Conservation (phyloP, 2,797 vertebrate genomes). For the Notoglanidium macrostoma region DNA sequence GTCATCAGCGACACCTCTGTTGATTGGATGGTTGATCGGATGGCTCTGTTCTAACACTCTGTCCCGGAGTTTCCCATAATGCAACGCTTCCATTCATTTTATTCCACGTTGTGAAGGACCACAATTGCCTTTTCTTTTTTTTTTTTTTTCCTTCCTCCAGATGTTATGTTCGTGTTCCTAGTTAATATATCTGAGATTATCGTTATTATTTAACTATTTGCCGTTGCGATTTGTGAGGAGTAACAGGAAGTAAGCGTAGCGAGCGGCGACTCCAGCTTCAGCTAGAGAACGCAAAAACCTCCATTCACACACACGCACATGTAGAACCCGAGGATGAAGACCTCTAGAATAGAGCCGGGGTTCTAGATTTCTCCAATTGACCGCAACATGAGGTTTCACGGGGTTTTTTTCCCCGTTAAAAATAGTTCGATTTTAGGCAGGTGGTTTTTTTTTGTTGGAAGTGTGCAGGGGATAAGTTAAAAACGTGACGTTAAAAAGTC, state of each 20-base stretch:
- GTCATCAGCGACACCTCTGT: not conserved
- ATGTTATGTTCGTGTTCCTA: conserved; percentile 69
- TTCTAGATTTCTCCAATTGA: not conserved
- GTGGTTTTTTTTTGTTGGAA: not conserved
- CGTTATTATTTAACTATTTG: conserved; percentile 77
- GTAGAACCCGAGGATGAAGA: not conserved
- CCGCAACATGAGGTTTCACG: not conserved
- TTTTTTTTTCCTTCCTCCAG: conserved; percentile 50
- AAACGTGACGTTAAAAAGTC: not conserved
- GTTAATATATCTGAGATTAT: conserved; percentile 66
- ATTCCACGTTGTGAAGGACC: conserved; percentile 62
- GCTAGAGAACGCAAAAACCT: not conserved
- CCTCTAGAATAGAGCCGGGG: not conserved
- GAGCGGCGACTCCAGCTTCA: conserved; percentile 39
- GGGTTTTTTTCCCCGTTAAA: not conserved
- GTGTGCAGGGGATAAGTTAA: conserved; percentile 13
- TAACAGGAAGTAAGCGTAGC: conserved; percentile 63
- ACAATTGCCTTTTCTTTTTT: conserved; percentile 52
- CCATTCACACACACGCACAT: too few relatives aligned
- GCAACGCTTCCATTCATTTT: conserved; percentile 29
- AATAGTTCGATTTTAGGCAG: not conserved
- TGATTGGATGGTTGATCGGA: conserved; percentile 20
- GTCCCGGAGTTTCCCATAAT: conserved; percentile 15
- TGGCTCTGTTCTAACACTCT: not conserved
- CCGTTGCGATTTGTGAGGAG: conserved; percentile 66